Evolutionary conservation across 30 jellyfish, hydroid and myxozoan species (phyloP), one percentile per base, ranked within the genome.

Genomic region (Turritopsis rubra): DNA sequence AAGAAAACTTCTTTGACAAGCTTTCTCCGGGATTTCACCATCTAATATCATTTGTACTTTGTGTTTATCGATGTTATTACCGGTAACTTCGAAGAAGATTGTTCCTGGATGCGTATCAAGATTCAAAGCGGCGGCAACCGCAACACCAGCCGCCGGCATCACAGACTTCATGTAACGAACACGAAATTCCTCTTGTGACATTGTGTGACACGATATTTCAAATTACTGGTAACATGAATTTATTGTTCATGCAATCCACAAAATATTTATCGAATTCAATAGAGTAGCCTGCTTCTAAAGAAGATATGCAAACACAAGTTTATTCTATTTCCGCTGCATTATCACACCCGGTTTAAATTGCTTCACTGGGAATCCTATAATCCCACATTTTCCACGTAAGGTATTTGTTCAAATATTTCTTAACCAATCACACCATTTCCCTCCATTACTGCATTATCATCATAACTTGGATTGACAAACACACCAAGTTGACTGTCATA

Each of bases 381-480:
- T 81, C 8, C 17, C 28, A 21, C 52, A 21, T 1, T 21, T 28
- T 13, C 79, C 76, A 78, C 28, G n/a, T 78, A 7, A 18, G 76
- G 79, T 28, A 78, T 20, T 22, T 78, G 85, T 21, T 52, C 9
- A 13, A 21, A 24, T 9, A 78, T 78, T 52, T 78, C 85, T 21
- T 9, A 28, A 52, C 85, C 85, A 21, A 78, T 23, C 21, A 52
- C 54, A 21, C 85, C 85, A 21, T 29, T 23, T 16, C 85, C 85
- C 24, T 8, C 52, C 26, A 78, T 28, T 18, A 29, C 27, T 7
- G 52, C 82, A 52, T 28, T n/a, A n/a, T n/a, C 26, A 21, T 78
- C 79, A 52, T 22, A 21, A 52, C 54, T 26, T 20, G 85, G 79
- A 21, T 28, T 8, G 9, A 78, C 54, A 78, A 28, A 78, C 13